These are phyloP conservation scores for Poeciliopsis prolifica DNA, from an alignment of 2,113 vertebrate species.

Conservation along the genomic window DNA sequence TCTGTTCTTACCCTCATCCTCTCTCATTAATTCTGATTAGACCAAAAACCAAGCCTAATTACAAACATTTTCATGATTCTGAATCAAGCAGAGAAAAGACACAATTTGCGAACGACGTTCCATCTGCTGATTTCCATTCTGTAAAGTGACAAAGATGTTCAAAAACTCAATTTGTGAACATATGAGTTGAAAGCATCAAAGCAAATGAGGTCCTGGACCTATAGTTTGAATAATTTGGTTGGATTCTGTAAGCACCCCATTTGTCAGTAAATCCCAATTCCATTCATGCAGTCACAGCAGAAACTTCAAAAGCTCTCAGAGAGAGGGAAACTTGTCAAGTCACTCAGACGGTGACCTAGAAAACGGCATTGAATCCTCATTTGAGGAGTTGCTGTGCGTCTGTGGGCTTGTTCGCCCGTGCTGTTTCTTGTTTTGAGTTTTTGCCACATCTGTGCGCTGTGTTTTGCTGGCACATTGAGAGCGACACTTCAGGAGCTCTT, in stretches of 20 bases:
- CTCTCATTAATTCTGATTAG: neutral
- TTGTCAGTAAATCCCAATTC: conserved; percentile 31
- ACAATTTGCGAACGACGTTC: neutral
- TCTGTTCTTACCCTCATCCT: neutral
- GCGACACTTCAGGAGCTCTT: conserved; percentile 41
- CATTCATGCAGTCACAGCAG: conserved; percentile 39
- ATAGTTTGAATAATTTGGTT: conserved; percentile 2
- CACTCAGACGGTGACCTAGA: conserved; percentile 65
- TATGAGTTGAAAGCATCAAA: conserved; percentile 3
- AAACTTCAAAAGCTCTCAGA: conserved; percentile 55
- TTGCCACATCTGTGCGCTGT: conserved; percentile 58
- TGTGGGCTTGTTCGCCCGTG: neutral
- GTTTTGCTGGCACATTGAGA: conserved; percentile 36
- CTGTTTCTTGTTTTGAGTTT: conserved; percentile 60
- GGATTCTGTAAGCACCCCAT: conserved; percentile 30
- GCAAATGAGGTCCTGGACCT: neutral
- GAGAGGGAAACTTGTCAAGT: conserved; percentile 50
- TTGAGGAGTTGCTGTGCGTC: conserved; percentile 11
- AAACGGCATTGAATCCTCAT: conserved; percentile 40
- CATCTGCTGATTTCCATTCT: neutral
- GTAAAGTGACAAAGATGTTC: neutral
- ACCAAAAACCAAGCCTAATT: neutral
- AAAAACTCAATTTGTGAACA: neutral
- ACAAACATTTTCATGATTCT: neutral
- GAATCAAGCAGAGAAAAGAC: neutral